Percentiles rank a stretch among this genome's conserved stretches.
Conservation (phyloP, 1,140 invertebrate species). For the Platorchestia sp. region DNA sequence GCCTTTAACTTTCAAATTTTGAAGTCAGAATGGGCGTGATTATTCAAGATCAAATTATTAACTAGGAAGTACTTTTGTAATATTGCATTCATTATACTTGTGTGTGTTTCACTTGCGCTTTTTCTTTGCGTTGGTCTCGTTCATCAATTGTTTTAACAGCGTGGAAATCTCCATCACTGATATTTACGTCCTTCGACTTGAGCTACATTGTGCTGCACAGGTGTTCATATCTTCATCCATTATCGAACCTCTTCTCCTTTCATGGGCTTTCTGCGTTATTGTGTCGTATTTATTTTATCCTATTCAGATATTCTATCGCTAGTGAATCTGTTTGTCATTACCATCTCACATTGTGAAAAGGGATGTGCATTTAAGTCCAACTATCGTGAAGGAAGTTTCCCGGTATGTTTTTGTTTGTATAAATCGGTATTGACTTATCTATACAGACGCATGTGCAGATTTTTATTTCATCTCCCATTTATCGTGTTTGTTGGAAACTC, state of each 20-base stretch:
- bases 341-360: neutral
- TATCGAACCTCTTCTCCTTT: neutral
- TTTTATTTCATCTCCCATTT: neutral
- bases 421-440: neutral
- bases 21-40: neutral
- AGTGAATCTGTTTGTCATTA: neutral
- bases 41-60: neutral
- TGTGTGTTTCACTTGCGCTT: neutral
- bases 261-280: neutral
- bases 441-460: neutral
- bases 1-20: neutral
- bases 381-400: neutral
- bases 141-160: neutral
- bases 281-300: neutral
- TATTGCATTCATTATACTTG: neutral
- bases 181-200: neutral
- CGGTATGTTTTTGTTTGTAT: neutral
- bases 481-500: neutral
- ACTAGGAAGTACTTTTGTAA: neutral
- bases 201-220: neutral
- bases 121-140: neutral
- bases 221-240: neutral
- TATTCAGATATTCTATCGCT: neutral
- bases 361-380: neutral
- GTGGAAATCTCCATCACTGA: neutral